These are phyloP conservation scores for Holotrichia oblita DNA, from an alignment of 1,140 invertebrate genomes.

Conservation along the genomic window DNA sequence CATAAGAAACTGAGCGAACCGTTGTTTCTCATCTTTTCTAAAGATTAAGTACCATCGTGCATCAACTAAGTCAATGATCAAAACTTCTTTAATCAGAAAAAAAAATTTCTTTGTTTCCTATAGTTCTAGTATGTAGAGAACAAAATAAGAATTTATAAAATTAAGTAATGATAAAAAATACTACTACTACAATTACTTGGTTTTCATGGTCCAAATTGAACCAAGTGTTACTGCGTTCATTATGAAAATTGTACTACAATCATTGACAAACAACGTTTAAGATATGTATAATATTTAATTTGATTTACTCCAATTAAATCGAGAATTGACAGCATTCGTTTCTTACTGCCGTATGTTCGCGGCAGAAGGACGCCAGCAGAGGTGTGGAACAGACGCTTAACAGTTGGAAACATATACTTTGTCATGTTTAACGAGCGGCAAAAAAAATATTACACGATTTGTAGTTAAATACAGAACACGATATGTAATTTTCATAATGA, in stretches of 20 bases:
- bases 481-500: slow-evolving; percentile 14
- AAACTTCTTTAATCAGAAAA: no score
- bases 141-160: no score
- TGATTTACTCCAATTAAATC: neutral
- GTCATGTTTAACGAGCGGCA: slow-evolving; percentile 16
- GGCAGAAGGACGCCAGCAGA: neutral
- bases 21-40: no score
- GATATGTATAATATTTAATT: neutral
- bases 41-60: no score
- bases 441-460: slow-evolving; percentile 5
- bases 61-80: no score
- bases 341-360: neutral
- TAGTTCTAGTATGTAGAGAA: no score
- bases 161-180: no score
- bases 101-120: no score
- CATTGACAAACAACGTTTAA: neutral
- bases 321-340: neutral
- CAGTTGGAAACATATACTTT: slow-evolving; percentile 8
- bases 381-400: slow-evolving; percentile 4
- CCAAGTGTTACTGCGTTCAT: neutral
- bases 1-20: no score
- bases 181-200: no score
- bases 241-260: neutral
- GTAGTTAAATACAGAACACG: neutral
- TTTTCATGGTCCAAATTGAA: no score